Evolutionary conservation across 2,888 invertebrate species (phyloP), one percentile per base, ranked within the genome.

Genomic region (Trachelus iudaicus): DNA sequence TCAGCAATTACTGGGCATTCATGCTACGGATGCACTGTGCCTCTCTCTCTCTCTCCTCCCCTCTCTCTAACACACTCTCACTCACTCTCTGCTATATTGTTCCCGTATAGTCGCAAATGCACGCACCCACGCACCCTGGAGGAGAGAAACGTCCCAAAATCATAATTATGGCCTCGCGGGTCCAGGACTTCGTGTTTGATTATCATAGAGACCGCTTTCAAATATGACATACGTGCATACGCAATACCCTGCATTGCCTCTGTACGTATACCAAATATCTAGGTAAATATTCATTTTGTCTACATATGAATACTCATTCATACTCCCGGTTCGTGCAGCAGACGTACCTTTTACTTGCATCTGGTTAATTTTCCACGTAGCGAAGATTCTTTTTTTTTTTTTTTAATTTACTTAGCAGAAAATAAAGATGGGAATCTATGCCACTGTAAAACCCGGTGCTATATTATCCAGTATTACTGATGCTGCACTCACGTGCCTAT

Each of bases 1-100:
- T 37, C 79, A 75, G 82, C 81, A 82, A 82, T 82, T 80, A 82
- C 82, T 77, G 68, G 78, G 77, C 79, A 82, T 82, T 82, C 82
- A 82, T 79, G 79, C 73, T 75, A 68, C 40, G 76, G 73, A 34
- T 34, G 76, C 79, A 75, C 15, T 75, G 76, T 75, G 3, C 69
- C 69, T 68, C 3, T 34, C 73, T 75, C 9, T 23, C 11, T 31
- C 15, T 12, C 34, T 23, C 33, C n/a, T n/a, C n/a, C 23, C 13
- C n/a, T 31, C 23, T n/a, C 69, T 33, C 33, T 23, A 35, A 35
- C 12, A 12, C 35, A 35, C 30, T 34, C 76, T 23, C 74, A 12
- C 35, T 34, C 30, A 31, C 40, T 56, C 23, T 56, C 56, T 56
- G 23, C 2, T 23, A 23, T 56, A 56, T 56, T 56, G 9, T 23